phyloP scores from a whole-genome alignment of 1,140 invertebrate species.

The Chrysoperla carnea region DNA sequence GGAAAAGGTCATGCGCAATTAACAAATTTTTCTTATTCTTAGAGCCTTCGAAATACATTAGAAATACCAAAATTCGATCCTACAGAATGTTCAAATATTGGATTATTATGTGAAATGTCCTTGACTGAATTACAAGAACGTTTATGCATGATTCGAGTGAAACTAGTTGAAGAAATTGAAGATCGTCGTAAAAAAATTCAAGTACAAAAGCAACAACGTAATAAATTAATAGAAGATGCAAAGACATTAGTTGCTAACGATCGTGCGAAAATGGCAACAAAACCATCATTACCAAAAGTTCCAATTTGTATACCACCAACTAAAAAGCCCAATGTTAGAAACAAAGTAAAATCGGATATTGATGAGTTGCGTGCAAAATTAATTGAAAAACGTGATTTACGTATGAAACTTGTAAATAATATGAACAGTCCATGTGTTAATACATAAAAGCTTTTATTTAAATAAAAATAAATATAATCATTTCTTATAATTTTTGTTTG shows the following conservation, averaged over 20 bases:
- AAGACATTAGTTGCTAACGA: slow-evolving; percentile 14
- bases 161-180: slow-evolving; percentile 28
- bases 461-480: too few relatives aligned
- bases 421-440: neutral
- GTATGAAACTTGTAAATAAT: neutral
- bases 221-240: slow-evolving; percentile 13
- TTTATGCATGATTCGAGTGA: slow-evolving; percentile 24
- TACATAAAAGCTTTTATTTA: neutral
- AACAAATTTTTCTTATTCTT: too few relatives aligned
- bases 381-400: neutral
- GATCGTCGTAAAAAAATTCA: slow-evolving; percentile 17
- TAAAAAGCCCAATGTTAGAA: too few relatives aligned
- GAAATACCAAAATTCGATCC: slow-evolving; percentile 30
- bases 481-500: too few relatives aligned
- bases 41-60: too few relatives aligned
- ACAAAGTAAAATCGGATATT: neutral
- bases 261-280: neutral
- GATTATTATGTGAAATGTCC: slow-evolving; percentile 37
- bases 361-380: neutral
- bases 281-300: too few relatives aligned
- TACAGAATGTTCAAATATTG: slow-evolving; percentile 29
- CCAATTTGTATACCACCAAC: too few relatives aligned
- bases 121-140: slow-evolving; percentile 33
- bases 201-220: slow-evolving; percentile 12
- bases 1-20: too few relatives aligned